Conservation (phyloP, 2,797 vertebrate species). For the Florisuga fusca region DNA sequence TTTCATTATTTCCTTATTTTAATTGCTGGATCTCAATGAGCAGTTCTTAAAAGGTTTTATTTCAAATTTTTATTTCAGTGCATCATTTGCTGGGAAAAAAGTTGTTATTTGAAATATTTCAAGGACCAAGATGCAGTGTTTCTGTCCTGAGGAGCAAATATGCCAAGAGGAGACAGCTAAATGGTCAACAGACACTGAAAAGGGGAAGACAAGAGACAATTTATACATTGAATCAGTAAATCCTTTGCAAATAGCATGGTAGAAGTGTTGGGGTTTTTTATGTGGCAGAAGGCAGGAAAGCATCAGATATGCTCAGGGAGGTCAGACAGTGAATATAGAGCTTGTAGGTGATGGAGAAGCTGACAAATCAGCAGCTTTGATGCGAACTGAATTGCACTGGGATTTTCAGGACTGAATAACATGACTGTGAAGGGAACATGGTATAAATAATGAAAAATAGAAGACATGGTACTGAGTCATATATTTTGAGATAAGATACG, state of each 20-base stretch:
- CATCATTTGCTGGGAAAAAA: neutral
- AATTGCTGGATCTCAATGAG: neutral
- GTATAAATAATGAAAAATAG: conserved; percentile 41
- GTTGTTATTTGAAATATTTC: neutral
- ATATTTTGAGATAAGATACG: neutral
- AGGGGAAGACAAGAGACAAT: neutral
- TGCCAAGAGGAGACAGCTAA: neutral
- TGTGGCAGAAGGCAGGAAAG: conserved; percentile 21
- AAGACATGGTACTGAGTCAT: neutral
- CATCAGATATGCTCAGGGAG: conserved; percentile 6
- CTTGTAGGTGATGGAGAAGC: conserved; percentile 25
- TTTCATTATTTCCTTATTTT: too few species aligned
- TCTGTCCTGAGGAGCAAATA: neutral
- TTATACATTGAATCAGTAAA: conserved; percentile 6
- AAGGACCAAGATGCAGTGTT: neutral
- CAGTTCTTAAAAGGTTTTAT: neutral
- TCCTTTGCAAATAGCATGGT: neutral
- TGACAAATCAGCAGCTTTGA: conserved; percentile 54
- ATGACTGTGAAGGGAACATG: neutral
- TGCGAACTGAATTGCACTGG: neutral
- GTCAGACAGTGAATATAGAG: neutral
- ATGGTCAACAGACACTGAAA: neutral
- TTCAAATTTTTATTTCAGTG: neutral
- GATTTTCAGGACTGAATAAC: conserved; percentile 20
- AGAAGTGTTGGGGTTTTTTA: neutral